These are phyloP conservation scores for Acanthococcus lagerstroemiae DNA, from an alignment of 2,888 invertebrate genomes.

Conservation along the genomic window DNA sequence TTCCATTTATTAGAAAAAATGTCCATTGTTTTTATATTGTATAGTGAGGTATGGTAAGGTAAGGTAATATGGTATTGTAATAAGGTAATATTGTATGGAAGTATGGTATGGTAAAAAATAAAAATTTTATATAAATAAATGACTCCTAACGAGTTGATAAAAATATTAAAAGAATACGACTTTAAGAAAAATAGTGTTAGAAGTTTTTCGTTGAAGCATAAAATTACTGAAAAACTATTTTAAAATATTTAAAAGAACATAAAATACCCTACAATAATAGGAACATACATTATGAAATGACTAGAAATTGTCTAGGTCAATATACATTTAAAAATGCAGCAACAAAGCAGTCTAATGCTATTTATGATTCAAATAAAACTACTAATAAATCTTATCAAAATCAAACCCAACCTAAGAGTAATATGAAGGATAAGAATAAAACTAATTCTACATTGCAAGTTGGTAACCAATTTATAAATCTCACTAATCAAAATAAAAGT, in stretches of 20 bases:
- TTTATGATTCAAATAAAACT: neutral
- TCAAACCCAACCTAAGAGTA: no score
- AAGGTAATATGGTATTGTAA: conserved; percentile 13
- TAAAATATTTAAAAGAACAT: no score
- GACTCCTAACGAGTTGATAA: no score
- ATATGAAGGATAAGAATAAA: conserved; percentile 4
- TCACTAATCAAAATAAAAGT: conserved; percentile 6
- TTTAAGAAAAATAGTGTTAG: no score
- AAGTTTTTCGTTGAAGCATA: neutral
- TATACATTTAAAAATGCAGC: neutral
- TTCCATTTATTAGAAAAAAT: no score
- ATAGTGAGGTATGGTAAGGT: conserved; percentile 8
- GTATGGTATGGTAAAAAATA: conserved; percentile 9
- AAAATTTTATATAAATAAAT: no score
- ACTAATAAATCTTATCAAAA: neutral
- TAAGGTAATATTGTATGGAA: conserved; percentile 21
- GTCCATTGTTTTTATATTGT: neutral
- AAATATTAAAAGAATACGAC: no score
- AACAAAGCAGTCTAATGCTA: no score
- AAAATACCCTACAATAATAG: no score
- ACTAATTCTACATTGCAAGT: conserved; percentile 4
- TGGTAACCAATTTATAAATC: neutral
- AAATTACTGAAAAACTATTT: neutral
- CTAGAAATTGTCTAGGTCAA: conserved; percentile 14
- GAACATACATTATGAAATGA: conserved; percentile 10